phyloP scores from a whole-genome alignment of 2,113 vertebrate species.

The Sigmodon hispidus region DNA sequence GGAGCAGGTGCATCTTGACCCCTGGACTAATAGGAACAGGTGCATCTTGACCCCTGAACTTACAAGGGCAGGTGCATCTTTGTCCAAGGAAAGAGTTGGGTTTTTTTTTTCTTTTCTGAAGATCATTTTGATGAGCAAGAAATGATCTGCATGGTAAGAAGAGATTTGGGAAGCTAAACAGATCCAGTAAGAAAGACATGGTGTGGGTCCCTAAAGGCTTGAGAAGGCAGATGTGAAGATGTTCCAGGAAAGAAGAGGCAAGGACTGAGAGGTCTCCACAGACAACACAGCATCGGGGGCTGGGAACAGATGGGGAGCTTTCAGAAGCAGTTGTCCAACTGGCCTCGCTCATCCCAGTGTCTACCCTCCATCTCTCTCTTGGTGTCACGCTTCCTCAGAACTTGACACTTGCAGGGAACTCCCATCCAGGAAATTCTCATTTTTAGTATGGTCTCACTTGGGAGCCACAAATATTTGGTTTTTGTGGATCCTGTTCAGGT shows the following conservation, averaged over 20 bases:
- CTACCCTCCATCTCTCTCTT: neutral
- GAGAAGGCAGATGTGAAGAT: neutral
- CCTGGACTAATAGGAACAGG: no score
- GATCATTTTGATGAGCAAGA: neutral
- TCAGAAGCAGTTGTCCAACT: no score
- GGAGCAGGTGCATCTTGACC: no score
- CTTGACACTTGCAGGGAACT: neutral
- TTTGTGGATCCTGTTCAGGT: neutral
- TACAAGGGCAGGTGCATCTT: neutral
- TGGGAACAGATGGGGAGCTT: neutral
- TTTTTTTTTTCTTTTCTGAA: neutral
- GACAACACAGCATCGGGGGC: no score
- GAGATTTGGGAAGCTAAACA: neutral
- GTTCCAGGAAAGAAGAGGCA: neutral
- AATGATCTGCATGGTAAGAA: neutral
- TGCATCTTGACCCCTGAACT: no score
- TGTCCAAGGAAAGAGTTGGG: neutral
- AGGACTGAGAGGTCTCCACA: accelerated
- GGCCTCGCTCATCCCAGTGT: neutral
- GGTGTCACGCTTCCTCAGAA: neutral
- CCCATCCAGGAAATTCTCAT: no score
- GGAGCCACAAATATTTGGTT: neutral
- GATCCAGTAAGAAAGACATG: neutral
- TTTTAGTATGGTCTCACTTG: no score
- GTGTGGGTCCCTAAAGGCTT: no score